A percentile compares a stretch with the other conserved stretches of the same genome.
Conservation (phyloP, 2,888 invertebrate species). For the Blastobasis lacticolella region DNA sequence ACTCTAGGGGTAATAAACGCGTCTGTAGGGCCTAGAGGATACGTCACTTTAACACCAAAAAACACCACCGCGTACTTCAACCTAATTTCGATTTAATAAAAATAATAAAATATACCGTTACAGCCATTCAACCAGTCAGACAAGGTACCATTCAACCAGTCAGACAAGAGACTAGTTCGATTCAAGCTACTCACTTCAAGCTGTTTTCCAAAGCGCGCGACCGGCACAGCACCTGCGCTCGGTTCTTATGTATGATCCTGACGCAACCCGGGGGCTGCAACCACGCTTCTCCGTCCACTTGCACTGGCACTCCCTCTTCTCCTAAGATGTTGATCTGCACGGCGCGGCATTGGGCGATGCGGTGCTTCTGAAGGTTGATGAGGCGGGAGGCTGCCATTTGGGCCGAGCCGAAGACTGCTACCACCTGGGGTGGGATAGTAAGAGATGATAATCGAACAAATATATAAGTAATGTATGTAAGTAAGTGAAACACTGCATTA, state of each 20-base stretch:
- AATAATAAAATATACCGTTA: too few relatives aligned
- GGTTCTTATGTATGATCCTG: slow-evolving; percentile 95
- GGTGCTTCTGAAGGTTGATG: slow-evolving; percentile 96
- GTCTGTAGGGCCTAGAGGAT: too few relatives aligned
- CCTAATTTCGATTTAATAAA: too few relatives aligned
- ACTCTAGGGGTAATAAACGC: too few relatives aligned
- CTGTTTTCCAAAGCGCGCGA: slow-evolving; percentile 94
- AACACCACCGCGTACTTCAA: too few relatives aligned
- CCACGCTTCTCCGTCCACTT: slow-evolving; percentile 98
- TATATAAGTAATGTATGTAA: too few relatives aligned
- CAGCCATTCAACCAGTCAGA: too few relatives aligned
- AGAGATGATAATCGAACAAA: too few relatives aligned
- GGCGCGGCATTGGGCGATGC: slow-evolving; percentile 96
- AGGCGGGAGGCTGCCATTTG: slow-evolving; percentile 98
- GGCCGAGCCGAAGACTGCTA: slow-evolving; percentile 97
- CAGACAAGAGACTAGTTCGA: too few relatives aligned
- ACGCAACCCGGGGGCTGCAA: slow-evolving; percentile 97
- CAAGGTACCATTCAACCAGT: too few relatives aligned
- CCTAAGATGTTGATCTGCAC: slow-evolving; percentile 97
- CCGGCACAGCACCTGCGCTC: slow-evolving; percentile 96
- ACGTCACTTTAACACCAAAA: too few relatives aligned
- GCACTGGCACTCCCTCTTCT: slow-evolving; percentile 92
- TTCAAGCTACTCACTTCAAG: slow-evolving; percentile 67
- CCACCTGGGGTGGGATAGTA: slow-evolving; percentile 49
- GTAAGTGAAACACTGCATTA: too few relatives aligned